phyloP scores from a whole-genome alignment of 1,140 invertebrate species.

The Caenorhabditis tropicalis region DNA sequence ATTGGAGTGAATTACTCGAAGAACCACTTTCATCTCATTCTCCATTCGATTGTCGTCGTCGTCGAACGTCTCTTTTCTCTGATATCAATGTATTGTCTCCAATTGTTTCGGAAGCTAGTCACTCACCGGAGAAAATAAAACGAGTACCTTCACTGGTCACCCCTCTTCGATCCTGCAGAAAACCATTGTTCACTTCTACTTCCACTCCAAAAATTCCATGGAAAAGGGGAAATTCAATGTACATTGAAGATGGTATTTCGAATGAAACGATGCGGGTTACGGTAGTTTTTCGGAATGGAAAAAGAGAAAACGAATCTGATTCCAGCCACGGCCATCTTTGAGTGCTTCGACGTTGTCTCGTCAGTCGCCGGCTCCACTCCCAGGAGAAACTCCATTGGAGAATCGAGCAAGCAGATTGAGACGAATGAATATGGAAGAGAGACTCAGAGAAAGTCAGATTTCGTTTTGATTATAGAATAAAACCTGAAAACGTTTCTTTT shows the following conservation, averaged over 20 bases:
- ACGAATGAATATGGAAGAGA: constrained; percentile 34
- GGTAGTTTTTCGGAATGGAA: neutral
- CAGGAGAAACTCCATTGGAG: neutral
- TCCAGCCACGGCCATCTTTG: neutral
- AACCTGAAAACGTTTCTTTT: too few relatives aligned
- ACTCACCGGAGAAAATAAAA: neutral
- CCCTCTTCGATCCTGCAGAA: neutral
- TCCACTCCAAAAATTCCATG: constrained; percentile 23
- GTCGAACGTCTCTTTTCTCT: neutral
- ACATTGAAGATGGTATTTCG: neutral
- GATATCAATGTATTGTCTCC: neutral
- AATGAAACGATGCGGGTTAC: neutral
- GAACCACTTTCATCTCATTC: neutral
- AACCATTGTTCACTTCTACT: neutral
- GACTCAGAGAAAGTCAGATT: neutral
- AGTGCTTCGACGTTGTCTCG: neutral
- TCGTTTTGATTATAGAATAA: neutral
- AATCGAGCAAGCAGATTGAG: constrained; percentile 42
- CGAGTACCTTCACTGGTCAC: neutral
- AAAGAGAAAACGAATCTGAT: neutral
- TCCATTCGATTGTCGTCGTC: constrained; percentile 2
- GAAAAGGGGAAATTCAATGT: constrained; percentile 29
- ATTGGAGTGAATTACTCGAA: neutral
- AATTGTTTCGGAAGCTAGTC: constrained; percentile 23
- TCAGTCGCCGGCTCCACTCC: neutral